A percentile compares a stretch with the other conserved stretches of the same genome.
These are phyloP conservation scores for Emydoidea blandingii DNA, from an alignment of 2,797 vertebrate species.

Conservation along the genomic window DNA sequence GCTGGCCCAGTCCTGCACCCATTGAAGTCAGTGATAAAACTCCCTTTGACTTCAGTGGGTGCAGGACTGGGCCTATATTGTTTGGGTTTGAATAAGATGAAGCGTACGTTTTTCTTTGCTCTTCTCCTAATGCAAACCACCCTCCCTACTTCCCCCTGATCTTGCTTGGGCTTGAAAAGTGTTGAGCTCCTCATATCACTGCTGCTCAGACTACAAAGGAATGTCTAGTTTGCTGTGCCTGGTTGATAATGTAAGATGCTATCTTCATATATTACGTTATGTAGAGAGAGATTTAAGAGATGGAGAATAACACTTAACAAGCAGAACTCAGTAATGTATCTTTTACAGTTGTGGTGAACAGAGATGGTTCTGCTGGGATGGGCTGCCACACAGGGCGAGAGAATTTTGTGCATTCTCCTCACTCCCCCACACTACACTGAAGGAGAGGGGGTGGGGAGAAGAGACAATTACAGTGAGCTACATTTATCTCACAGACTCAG, in stretches of 20 bases:
- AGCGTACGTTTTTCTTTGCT: neutral
- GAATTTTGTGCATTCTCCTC: neutral
- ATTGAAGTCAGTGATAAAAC: neutral
- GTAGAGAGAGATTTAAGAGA: too few species aligned
- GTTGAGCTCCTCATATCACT: neutral
- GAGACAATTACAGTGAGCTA: neutral
- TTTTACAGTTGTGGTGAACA: neutral
- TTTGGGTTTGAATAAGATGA: neutral
- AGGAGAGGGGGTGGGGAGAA: neutral
- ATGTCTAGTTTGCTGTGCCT: neutral
- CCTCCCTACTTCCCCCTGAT: neutral
- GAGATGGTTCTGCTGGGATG: neutral
- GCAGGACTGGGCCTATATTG: neutral
- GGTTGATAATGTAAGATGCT: fast-evolving
- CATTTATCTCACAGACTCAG: neutral
- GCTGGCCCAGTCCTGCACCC: neutral
- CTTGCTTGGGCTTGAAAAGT: fast-evolving
- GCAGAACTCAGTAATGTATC: neutral
- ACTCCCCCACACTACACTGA: neutral
- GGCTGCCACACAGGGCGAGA: neutral
- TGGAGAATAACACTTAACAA: too few species aligned
- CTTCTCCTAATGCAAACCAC: fast-evolving
- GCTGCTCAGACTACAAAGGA: neutral
- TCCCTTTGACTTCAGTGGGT: neutral
- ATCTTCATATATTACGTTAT: neutral